Evolutionary conservation across 2,888 invertebrate genomes (phyloP), one percentile per base, ranked within the genome.

Genomic region (Lepidonotus clava): DNA sequence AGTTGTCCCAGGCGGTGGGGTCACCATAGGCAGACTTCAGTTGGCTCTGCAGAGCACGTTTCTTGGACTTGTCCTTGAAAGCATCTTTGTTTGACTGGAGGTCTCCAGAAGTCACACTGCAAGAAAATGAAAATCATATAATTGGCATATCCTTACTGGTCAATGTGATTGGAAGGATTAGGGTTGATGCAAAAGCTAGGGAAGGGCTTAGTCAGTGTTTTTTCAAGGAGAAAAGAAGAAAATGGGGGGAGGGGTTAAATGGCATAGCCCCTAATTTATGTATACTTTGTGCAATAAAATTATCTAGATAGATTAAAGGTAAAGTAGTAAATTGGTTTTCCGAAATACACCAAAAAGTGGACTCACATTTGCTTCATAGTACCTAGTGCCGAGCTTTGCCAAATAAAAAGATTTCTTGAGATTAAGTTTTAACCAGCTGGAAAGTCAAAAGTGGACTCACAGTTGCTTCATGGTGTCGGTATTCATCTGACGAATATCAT

Each of bases 1-100:
- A n/a, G 76, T 76, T 76, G 21, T 36, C 40, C 76, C 76, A 76
- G 21, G 36, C 36, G 28, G 34, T n/a, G 8, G 76, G 76, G 11
- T 76, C 36, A 1, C 76, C 76, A 34, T 36, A 76, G 4, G 76
- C 76, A 40, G 76, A 40, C 36, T 76, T 76, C 21, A 76, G 76
- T n/a, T 76, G 76, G 24, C 4, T 40, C 5, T 36, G 8, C 6
- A 76, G 40, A 24, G 76, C 76, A 40, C 76, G 38, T 40, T 76
- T 6, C 76, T 76, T 40, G 21, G 76, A 76, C 11, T 34, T 2
- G n/a, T 40, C 76, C 14, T 6, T 34, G 76, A 76, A 76, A 18
- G 76, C 76, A 76, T 28, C 61, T 24, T 34, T 34, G 36, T 21
- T 28, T 36, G 36, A 1, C 21, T 14, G n/a, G 21, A 76, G 40